Percentiles rank a stretch among this genome's conserved stretches.
phyloP scores from a whole-genome alignment of 1,140 invertebrate species.

The Zaprionus davidi region DNA sequence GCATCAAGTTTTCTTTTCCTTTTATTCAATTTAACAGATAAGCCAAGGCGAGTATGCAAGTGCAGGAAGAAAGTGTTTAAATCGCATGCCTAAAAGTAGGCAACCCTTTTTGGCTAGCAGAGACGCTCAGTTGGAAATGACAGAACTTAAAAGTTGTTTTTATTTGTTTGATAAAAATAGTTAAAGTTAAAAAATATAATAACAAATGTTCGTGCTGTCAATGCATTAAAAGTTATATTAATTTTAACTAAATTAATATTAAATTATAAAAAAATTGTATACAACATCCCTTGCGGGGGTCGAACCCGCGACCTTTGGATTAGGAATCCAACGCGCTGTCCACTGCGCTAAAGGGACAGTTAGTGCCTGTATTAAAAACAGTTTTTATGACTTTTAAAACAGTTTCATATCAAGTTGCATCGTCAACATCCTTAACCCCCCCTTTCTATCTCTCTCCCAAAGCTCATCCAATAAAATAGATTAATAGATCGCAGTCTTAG shows the following conservation, averaged over 20 bases:
- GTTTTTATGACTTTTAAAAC: not conserved
- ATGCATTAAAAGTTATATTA: not conserved
- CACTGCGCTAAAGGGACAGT: too few relatives aligned
- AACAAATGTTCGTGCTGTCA: not conserved
- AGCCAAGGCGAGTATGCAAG: not conserved
- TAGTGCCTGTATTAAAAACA: not conserved
- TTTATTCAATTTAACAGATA: slow-evolving; percentile 49
- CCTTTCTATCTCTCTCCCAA: not conserved
- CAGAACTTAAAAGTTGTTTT: not conserved
- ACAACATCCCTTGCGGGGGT: too few relatives aligned
- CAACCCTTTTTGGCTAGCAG: too few relatives aligned
- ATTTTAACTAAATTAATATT: too few relatives aligned
- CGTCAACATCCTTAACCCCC: not conserved
- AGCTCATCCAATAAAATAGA: not conserved
- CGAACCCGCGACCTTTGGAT: too few relatives aligned
- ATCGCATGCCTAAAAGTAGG: not conserved
- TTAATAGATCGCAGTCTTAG: not conserved
- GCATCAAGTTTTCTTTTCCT: slow-evolving; percentile 25
- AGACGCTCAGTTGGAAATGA: not conserved
- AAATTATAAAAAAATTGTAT: too few relatives aligned
- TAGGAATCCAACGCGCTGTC: too few relatives aligned
- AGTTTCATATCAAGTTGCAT: not conserved
- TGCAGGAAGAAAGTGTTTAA: not conserved
- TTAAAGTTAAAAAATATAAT: too few relatives aligned
- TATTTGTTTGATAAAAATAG: too few relatives aligned